phyloP scores from a whole-genome alignment of 1,140 invertebrate species.

The Solenopsis fugax region DNA sequence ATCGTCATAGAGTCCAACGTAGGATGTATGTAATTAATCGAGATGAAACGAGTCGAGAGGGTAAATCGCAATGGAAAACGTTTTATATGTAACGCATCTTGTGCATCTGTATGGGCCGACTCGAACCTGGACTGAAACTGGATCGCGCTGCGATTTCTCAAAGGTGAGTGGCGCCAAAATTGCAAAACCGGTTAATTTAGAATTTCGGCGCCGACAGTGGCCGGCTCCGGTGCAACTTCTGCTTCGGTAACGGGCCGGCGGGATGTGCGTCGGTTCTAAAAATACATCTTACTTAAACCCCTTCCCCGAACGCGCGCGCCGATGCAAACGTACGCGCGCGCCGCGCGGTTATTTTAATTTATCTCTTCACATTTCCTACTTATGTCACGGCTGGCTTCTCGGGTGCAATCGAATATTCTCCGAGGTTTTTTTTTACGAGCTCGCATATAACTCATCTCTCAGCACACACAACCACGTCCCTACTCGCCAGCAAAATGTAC shows the following conservation, averaged over 20 bases:
- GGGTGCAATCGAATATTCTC: slow-evolving; percentile 42
- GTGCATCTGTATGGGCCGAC: slow-evolving; percentile 1
- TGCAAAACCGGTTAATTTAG: slow-evolving; percentile 69
- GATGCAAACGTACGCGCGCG: slow-evolving; percentile 20
- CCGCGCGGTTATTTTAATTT: slow-evolving; percentile 54
- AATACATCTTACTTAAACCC: slow-evolving; percentile 54
- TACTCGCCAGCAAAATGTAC: neutral
- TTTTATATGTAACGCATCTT: neutral
- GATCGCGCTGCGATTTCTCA: slow-evolving; percentile 35
- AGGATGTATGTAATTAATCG: slow-evolving; percentile 43
- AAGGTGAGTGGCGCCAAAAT: slow-evolving; percentile 68
- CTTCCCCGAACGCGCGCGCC: slow-evolving; percentile 23
- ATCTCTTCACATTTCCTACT: slow-evolving; percentile 58
- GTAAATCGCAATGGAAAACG: slow-evolving; percentile 27
- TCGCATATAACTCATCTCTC: slow-evolving; percentile 22
- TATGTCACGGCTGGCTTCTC: slow-evolving; percentile 48
- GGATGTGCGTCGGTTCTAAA: slow-evolving; percentile 51
- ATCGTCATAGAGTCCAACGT: neutral
- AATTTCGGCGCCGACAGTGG: slow-evolving; percentile 33
- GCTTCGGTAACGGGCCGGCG: slow-evolving; percentile 14
- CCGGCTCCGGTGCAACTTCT: slow-evolving; percentile 18
- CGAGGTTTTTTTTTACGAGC: slow-evolving; percentile 38
- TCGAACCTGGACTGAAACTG: slow-evolving; percentile 52
- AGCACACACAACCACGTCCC: slow-evolving; percentile 1
- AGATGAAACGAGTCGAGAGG: slow-evolving; percentile 47